These are phyloP conservation scores for Pteropus rufus DNA, from an alignment of 2,797 vertebrate genomes.

Conservation along the genomic window DNA sequence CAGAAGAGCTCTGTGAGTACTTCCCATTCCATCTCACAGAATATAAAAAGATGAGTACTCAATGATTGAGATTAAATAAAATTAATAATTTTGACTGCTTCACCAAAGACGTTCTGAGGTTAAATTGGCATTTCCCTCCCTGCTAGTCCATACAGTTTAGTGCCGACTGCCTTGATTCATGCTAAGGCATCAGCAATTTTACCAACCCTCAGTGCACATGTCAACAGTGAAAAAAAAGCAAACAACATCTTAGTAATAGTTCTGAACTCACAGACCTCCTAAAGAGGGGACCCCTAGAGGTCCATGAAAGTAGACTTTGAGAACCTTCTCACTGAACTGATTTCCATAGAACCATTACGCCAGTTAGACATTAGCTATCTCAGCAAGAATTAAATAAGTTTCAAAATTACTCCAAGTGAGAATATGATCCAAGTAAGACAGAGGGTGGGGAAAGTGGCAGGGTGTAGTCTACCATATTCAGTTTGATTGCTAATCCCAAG, in stretches of 20 bases:
- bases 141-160: background rate
- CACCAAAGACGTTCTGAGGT: constrained; percentile 8
- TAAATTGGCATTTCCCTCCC: background rate
- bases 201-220: background rate
- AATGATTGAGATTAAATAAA: background rate
- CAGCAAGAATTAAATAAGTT: constrained; percentile 30
- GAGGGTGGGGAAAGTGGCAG: background rate
- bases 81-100: background rate
- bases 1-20: background rate
- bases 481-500: constrained; percentile 49
- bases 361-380: background rate
- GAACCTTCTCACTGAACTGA: background rate
- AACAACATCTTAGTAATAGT: constrained; percentile 11
- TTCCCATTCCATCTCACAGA: background rate
- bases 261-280: background rate
- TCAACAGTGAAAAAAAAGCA: constrained; percentile 44
- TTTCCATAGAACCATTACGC: background rate
- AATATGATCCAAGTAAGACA: background rate
- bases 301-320: background rate
- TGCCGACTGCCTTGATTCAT: background rate
- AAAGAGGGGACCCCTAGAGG: background rate
- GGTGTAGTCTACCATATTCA: background rate
- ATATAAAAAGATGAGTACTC: constrained; percentile 3
- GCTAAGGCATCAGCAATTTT: background rate
- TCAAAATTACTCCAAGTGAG: constrained; percentile 16